phyloP scores from a whole-genome alignment of 2,113 vertebrate genomes.

The Meriones unguiculatus region DNA sequence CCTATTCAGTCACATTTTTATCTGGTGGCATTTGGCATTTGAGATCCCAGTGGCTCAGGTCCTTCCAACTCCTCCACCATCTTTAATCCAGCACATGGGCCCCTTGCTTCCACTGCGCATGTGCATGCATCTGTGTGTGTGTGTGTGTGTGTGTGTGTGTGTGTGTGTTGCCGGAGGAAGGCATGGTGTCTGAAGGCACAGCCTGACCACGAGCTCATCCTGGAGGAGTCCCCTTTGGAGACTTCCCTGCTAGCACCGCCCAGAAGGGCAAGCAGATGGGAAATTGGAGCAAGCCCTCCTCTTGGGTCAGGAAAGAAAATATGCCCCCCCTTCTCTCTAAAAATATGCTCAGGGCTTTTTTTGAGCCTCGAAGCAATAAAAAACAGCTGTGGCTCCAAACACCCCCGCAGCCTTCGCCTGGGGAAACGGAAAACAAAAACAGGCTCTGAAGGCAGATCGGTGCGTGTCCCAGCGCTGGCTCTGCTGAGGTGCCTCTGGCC shows the following conservation, averaged over 20 bases:
- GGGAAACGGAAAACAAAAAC: slow-evolving; percentile 72
- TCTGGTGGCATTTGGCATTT: neutral
- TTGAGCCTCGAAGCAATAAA: slow-evolving; percentile 76
- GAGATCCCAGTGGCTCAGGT: neutral
- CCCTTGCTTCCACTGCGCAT: too few species aligned
- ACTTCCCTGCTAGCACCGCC: slow-evolving; percentile 50
- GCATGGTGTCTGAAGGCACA: fast-evolving
- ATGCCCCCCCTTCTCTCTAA: slow-evolving; percentile 76
- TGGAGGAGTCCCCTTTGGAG: neutral
- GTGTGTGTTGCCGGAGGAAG: neutral
- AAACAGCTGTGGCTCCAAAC: slow-evolving; percentile 75
- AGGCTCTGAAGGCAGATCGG: neutral
- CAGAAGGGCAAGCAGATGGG: slow-evolving; percentile 73
- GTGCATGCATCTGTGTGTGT: neutral
- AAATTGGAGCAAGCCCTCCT: slow-evolving; percentile 70
- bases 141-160: neutral
- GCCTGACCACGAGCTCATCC: slow-evolving; percentile 51
- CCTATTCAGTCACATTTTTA: neutral
- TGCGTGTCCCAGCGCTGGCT: neutral
- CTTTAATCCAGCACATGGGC: neutral
- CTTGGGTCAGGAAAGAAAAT: slow-evolving; percentile 78
- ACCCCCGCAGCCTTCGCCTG: slow-evolving; percentile 36
- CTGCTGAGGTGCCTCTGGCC: slow-evolving; percentile 18
- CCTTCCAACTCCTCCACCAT: neutral
- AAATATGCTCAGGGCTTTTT: slow-evolving; percentile 79